Evolutionary conservation across 1,140 invertebrate genomes (phyloP).

Genomic region (Tetramorium parvispinum): DNA sequence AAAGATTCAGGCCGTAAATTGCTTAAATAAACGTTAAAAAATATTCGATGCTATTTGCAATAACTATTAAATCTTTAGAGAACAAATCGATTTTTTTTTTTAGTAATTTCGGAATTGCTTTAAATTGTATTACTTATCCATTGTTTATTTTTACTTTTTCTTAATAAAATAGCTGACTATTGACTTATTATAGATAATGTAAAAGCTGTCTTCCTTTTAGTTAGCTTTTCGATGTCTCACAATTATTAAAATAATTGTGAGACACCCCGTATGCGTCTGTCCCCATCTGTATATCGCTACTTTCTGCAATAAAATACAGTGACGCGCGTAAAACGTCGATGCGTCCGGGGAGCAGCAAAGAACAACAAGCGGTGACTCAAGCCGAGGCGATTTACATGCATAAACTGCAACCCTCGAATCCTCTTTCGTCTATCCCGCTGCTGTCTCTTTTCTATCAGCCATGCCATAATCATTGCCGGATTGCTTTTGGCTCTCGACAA

Average conservation of each 20-base stretch:
- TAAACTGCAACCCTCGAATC: slow-evolving; percentile 70
- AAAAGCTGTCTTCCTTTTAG: not conserved
- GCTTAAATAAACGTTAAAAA: not conserved
- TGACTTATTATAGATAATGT: not conserved
- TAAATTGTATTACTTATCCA: not conserved
- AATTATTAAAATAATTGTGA: too few relatives aligned
- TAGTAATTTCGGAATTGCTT: not conserved
- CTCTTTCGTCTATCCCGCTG: slow-evolving; percentile 45
- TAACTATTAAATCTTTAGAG: not conserved
- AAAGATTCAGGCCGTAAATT: not conserved
- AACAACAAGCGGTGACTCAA: slow-evolving; percentile 80
- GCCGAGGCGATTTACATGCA: slow-evolving; percentile 80
- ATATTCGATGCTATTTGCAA: not conserved
- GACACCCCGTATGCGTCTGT: slow-evolving; percentile 1
- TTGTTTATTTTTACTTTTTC: not conserved
- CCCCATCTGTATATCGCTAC: slow-evolving; percentile 61
- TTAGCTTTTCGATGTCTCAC: too few relatives aligned
- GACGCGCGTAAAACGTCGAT: slow-evolving; percentile 71
- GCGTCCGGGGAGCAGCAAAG: slow-evolving; percentile 69
- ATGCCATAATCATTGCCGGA: slow-evolving; percentile 44
- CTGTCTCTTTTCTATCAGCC: slow-evolving; percentile 34
- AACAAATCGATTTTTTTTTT: not conserved
- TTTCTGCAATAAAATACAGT: slow-evolving; percentile 71
- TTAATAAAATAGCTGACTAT: not conserved
- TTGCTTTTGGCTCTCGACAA: slow-evolving; percentile 18